A percentile compares a stretch with the other conserved stretches of the same genome.
phyloP scores from a whole-genome alignment of 37 sponge, comb jelly and placozoan species.

The Tethya wilhelma region DNA sequence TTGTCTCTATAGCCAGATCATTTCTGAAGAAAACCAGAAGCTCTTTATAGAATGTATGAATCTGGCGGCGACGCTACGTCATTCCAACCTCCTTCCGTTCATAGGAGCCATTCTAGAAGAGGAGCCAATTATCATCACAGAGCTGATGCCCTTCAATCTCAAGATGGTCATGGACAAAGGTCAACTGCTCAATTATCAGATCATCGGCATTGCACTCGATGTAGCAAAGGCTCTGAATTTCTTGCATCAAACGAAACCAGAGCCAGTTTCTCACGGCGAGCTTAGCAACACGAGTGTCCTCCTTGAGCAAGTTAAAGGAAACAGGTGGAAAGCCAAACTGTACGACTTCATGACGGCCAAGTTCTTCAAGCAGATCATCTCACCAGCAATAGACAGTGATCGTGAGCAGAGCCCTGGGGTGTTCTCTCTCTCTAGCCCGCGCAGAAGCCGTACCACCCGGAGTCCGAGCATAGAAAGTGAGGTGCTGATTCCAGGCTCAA shows the following conservation, averaged over 20 bases:
- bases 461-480: neutral
- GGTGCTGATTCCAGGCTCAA: no score
- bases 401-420: neutral
- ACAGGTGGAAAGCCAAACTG: conserved; percentile 71
- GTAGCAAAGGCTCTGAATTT: conserved; percentile 71
- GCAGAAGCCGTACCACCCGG: neutral
- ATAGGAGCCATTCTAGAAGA: conserved; percentile 64
- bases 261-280: conserved; percentile 81
- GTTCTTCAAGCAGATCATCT: conserved; percentile 26
- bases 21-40: conserved; percentile 56
- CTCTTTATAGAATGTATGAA: conserved; percentile 67
- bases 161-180: conserved; percentile 48
- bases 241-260: conserved; percentile 70
- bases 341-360: conserved; percentile 77
- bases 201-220: conserved; percentile 36
- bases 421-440: neutral
- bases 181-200: conserved; percentile 35
- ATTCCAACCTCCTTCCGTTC: conserved; percentile 77
- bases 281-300: conserved; percentile 79
- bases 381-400: neutral
- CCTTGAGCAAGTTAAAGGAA: conserved; percentile 27
- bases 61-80: conserved; percentile 55
- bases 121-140: conserved; percentile 65
- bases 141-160: conserved; percentile 74
- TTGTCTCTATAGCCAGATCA: conserved; percentile 49